These are phyloP conservation scores for Nibea albiflora DNA, from an alignment of 2,113 vertebrate genomes.

Conservation along the genomic window DNA sequence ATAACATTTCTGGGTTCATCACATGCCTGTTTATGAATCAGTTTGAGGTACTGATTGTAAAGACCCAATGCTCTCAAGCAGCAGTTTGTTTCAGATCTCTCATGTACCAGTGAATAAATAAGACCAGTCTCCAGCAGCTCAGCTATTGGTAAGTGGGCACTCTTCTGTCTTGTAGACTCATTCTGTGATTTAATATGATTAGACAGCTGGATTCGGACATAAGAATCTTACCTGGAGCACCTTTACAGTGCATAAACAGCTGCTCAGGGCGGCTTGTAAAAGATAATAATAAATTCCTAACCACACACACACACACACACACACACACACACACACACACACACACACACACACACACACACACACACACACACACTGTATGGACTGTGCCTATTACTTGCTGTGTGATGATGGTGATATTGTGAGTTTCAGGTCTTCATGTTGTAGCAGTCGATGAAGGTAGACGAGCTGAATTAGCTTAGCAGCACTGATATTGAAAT, in stretches of 20 bases:
- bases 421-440: too few species aligned
- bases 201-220: conserved; percentile 25
- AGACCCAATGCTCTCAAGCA: too few species aligned
- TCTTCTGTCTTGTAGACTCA: neutral
- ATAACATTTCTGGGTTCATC: too few species aligned
- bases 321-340: conserved; percentile 1
- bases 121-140: neutral
- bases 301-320: too few species aligned
- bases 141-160: neutral
- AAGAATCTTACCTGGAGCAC: conserved; percentile 4
- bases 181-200: conserved; percentile 4
- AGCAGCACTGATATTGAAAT: too few species aligned
- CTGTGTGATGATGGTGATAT: too few species aligned
- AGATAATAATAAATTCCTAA: conserved; percentile 40
- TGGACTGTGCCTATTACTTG: neutral
- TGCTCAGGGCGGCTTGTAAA: conserved; percentile 23
- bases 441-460: too few species aligned
- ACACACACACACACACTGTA: neutral
- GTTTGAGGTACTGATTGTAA: too few species aligned
- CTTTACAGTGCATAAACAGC: conserved; percentile 33
- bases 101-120: neutral
- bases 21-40: too few species aligned
- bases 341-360: neutral
- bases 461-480: too few species aligned
- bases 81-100: too few species aligned